Evolutionary conservation across 2,797 vertebrate species (phyloP).

Genomic region (Lophotriccus pileatus): DNA sequence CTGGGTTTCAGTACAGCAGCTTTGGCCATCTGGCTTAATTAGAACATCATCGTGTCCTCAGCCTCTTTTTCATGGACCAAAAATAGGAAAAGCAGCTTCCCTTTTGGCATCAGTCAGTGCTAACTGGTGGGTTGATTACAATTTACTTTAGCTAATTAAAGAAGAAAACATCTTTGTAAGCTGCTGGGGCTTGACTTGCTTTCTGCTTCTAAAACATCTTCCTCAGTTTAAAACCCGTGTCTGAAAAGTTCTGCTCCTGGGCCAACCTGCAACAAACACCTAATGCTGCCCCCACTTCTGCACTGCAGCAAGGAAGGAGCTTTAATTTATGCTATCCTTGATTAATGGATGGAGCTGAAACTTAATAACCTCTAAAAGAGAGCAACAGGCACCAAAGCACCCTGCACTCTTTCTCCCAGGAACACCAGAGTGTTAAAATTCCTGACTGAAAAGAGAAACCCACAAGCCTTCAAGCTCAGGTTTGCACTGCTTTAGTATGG

Average conservation of each 20-base stretch:
- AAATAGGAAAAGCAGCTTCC: constrained; percentile 21
- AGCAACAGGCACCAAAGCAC: neutral
- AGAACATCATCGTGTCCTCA: neutral
- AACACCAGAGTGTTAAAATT: neutral
- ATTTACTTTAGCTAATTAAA: constrained; percentile 17
- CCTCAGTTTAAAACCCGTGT: neutral
- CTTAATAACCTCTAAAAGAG: neutral
- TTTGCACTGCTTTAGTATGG: neutral
- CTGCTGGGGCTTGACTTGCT: neutral
- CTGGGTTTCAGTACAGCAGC: constrained; percentile 2
- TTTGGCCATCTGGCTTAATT: constrained; percentile 29
- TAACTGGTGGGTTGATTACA: neutral
- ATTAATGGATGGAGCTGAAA: neutral
- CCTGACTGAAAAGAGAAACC: neutral
- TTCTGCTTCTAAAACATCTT: neutral
- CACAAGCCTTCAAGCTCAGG: neutral
- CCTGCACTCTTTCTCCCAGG: neutral
- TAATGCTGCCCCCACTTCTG: neutral
- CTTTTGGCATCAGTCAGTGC: neutral
- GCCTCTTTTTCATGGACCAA: neutral
- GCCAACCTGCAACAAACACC: neutral
- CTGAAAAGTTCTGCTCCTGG: neutral
- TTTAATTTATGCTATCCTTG: neutral
- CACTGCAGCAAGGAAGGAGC: neutral
- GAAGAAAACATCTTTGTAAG: neutral